Base-by-base conservation (phyloP, 92 coral and sea anemone genomes). In the Porites divaricata region DNA sequence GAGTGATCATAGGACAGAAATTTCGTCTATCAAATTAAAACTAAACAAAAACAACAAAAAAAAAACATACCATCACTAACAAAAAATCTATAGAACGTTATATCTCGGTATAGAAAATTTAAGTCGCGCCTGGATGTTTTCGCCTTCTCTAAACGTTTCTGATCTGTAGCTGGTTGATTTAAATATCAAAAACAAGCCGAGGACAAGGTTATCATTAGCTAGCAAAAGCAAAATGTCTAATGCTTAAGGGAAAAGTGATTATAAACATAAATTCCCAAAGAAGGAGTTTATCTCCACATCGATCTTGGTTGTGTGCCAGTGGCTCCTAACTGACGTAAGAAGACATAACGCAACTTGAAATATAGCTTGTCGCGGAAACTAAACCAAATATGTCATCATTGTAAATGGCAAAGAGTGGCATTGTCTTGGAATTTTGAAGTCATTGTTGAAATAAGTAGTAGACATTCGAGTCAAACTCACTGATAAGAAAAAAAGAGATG, bases 51-150 rank as follows among this genome's bases (percentile, higher is more conserved):
- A 15, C 4, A 22, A 51, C 0, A 72, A 51, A 73, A 51, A 22
- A 50, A 4, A 51, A 23, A 1, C 14, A 51, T 2, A 9, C 11
- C 45, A 24, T 49, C 12, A 53, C 16, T 4, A 67, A 51, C 15
- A 51, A 12, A 8, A 1, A 64, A 65, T 21, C 8, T 25, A 28
- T 61, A 2, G 12, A 10, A 4, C 6, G 20, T 17, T 28, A 17
- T 45, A 11, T 9, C 61, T n/a, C 45, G 15, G 10, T 52, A 35
- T 21, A 48, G 4, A 59, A 10, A 50, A 63, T 15, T 49, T 51
- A 23, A 50, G 64, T 64, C 74, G 35, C n/a, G 58, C 57, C 15
- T 19, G n/a, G 83, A 79, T 79, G 83, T n/a, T 67, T 51, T 16
- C 48, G 8, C 20, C 35, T 50, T 10, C 22, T 35, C 15, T 22